Evolutionary conservation across 2,888 invertebrate genomes (phyloP).

Genomic region (Nymphalis polychloros): DNA sequence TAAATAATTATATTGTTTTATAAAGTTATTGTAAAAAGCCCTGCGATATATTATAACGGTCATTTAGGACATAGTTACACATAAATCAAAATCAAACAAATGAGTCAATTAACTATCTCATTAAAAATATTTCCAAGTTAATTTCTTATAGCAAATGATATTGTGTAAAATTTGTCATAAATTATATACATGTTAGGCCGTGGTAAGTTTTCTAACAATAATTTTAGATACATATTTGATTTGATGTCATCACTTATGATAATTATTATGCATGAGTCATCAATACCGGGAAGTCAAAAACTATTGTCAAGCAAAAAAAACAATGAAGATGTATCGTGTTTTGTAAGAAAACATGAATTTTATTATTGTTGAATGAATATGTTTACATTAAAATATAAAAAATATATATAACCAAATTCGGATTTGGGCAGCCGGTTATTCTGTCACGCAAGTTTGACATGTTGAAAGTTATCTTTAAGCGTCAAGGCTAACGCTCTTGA

Average conservation of each 20-base stretch:
- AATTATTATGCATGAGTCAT: no score
- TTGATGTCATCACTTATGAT: not conserved
- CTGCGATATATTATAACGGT: no score
- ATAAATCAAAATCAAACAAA: no score
- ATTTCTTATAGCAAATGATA: not conserved
- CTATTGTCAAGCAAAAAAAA: no score
- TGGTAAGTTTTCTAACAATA: not conserved
- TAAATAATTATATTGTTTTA: no score
- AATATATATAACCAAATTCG: not conserved
- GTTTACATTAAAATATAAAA: not conserved
- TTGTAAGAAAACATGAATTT: not conserved
- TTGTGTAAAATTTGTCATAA: not conserved
- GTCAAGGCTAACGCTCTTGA: slow-evolving; percentile 36
- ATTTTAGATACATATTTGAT: not conserved
- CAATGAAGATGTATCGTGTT: not conserved
- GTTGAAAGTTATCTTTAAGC: slow-evolving; percentile 34
- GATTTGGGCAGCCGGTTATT: slow-evolving; percentile 13
- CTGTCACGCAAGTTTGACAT: slow-evolving; percentile 30
- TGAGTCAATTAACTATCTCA: no score
- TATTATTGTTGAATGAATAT: not conserved
- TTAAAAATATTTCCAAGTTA: slow-evolving; percentile 7
- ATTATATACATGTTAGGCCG: not conserved
- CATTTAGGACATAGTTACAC: no score
- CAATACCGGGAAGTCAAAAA: no score
- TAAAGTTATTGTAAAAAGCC: no score